phyloP scores from a whole-genome alignment of 2,888 invertebrate genomes.

The Tanaodytes sp. region DNA sequence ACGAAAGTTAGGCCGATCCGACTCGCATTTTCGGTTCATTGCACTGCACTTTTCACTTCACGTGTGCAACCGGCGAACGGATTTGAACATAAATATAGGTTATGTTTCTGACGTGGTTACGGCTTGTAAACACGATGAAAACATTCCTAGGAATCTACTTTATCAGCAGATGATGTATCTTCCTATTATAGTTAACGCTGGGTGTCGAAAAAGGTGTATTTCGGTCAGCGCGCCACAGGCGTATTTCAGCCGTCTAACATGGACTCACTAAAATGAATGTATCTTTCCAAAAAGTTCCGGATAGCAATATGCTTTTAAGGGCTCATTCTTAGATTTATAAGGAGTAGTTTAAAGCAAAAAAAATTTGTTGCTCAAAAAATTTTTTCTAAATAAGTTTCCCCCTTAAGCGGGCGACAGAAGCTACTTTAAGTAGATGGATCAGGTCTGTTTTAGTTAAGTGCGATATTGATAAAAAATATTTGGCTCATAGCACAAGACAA shows the following conservation, averaged over 20 bases:
- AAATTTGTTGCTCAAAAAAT: too few species aligned
- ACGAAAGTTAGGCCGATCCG: background rate
- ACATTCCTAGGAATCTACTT: constrained; percentile 22
- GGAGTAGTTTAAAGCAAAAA: too few species aligned
- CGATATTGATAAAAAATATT: background rate
- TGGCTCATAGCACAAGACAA: constrained; percentile 41
- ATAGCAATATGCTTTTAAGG: too few species aligned
- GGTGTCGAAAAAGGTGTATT: constrained; percentile 10
- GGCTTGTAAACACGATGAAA: constrained; percentile 24
- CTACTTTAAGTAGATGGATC: constrained; percentile 6
- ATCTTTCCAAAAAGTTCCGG: too few species aligned
- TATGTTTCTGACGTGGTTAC: constrained; percentile 22
- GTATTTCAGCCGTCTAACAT: constrained; percentile 21
- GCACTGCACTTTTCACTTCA: background rate
- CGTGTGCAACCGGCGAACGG: background rate
- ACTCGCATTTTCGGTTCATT: background rate
- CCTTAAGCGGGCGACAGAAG: background rate
- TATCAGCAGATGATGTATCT: constrained; percentile 7
- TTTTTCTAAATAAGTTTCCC: too few species aligned
- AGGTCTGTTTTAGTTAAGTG: background rate
- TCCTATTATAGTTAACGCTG: constrained; percentile 18
- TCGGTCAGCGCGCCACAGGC: constrained; percentile 24
- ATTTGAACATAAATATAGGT: constrained; percentile 4
- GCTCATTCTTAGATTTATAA: too few species aligned
- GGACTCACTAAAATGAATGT: constrained; percentile 21